Percentiles rank a stretch among this genome's conserved stretches.
Conservation (phyloP, 2,113 vertebrate species). For the Cinclus cinclus region DNA sequence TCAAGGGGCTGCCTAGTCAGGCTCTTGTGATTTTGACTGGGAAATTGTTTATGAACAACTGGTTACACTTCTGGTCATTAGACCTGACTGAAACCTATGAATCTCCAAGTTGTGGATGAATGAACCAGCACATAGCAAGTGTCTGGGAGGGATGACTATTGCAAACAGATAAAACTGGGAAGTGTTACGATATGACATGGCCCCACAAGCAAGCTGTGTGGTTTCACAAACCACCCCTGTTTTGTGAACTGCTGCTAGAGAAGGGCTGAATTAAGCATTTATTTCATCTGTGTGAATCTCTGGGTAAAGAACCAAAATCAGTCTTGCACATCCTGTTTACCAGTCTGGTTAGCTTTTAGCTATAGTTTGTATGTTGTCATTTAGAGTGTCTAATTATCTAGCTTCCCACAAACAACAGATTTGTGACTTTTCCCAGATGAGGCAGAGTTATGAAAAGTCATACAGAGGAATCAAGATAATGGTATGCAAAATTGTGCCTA, state of each 20-base stretch:
- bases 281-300: constrained; percentile 2
- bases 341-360: constrained; percentile 1
- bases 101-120: not conserved
- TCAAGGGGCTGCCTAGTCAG: not conserved
- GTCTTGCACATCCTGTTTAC: constrained; percentile 18
- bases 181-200: not conserved
- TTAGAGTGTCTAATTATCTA: constrained; percentile 37
- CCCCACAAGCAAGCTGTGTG: not conserved
- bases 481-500: not conserved
- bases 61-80: not conserved
- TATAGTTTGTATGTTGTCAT: constrained; percentile 9
- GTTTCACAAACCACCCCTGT: not conserved
- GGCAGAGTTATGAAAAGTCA: constrained; percentile 10
- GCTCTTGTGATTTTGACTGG: not conserved
- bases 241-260: not conserved
- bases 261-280: constrained; percentile 30
- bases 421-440: constrained; percentile 45
- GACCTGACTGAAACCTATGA: not conserved
- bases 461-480: constrained; percentile 6
- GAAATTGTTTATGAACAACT: not conserved
- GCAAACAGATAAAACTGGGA: not conserved
- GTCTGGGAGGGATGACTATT: not conserved
- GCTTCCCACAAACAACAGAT: not conserved
- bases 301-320: not conserved
- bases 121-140: not conserved